These are phyloP conservation scores for Chloropsis hardwickii DNA, from an alignment of 2,113 vertebrate species.

Conservation along the genomic window DNA sequence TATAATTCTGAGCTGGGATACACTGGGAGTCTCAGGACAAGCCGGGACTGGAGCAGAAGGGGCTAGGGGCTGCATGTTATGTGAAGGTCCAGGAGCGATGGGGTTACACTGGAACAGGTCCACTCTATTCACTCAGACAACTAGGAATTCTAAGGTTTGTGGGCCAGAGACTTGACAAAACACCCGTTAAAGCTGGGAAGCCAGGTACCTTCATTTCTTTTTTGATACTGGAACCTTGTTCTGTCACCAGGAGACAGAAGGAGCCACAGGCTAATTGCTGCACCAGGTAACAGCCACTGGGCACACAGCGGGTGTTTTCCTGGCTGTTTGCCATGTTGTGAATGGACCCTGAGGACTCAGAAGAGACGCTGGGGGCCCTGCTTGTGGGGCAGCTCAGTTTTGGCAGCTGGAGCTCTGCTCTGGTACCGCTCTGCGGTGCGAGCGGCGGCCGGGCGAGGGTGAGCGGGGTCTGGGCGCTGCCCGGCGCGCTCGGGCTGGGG, in stretches of 20 bases:
- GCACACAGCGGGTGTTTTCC: not conserved
- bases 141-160: not conserved
- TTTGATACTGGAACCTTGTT: not conserved
- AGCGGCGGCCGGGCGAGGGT: not conserved
- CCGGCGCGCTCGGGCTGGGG: accelerated
- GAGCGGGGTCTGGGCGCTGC: not conserved
- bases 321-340: not conserved
- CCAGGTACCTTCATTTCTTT: not conserved
- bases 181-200: accelerated
- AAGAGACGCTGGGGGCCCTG: too few species aligned
- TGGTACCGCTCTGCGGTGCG: not conserved
- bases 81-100: too few species aligned
- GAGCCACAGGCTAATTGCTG: not conserved
- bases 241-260: not conserved
- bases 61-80: accelerated
- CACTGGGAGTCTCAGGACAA: not conserved
- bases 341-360: not conserved
- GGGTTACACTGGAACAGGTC: not conserved
- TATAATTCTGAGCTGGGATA: not conserved
- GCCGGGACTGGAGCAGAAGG: not conserved
- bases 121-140: not conserved
- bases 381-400: not conserved
- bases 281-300: not conserved
- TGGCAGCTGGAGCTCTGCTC: not conserved
- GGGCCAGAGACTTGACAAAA: not conserved